A percentile compares a stretch with the other conserved stretches of the same genome.
Conservation (phyloP, 1,140 invertebrate species). For the Neomicropteryx cornuta region DNA sequence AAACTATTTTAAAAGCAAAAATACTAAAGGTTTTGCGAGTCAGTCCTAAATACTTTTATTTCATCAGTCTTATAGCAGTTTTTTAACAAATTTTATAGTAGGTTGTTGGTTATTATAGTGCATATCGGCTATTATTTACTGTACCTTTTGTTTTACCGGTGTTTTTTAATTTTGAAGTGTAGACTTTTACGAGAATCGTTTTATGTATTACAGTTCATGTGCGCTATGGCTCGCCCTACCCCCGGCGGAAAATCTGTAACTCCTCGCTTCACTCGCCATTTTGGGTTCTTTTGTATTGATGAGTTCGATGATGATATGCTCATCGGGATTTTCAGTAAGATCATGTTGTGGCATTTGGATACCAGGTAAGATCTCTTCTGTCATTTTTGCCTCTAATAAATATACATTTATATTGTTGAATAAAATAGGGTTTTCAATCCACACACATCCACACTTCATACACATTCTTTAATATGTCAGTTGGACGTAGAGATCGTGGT, state of each 20-base stretch:
- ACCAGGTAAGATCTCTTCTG: conserved; percentile 48
- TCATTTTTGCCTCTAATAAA: background rate
- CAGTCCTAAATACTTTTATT: too few relatives aligned
- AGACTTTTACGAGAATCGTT: background rate
- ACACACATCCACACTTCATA: background rate
- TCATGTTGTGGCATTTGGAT: conserved; percentile 91
- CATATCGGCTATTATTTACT: too few relatives aligned
- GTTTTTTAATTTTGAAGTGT: too few relatives aligned
- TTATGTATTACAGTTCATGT: conserved; percentile 48
- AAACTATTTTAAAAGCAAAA: too few relatives aligned
- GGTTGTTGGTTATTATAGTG: too few relatives aligned
- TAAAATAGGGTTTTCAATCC: background rate
- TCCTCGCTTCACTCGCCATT: conserved; percentile 80
- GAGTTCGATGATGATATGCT: conserved; percentile 82
- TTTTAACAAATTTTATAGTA: too few relatives aligned
- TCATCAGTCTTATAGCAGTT: too few relatives aligned
- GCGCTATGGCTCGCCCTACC: conserved; percentile 78
- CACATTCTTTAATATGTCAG: conserved; percentile 2
- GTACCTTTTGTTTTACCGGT: too few relatives aligned
- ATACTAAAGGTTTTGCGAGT: too few relatives aligned
- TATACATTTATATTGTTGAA: conserved; percentile 2
- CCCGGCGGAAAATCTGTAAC: conserved; percentile 77
- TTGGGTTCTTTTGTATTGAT: conserved; percentile 81
- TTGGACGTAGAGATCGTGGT: too few relatives aligned
- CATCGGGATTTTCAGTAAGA: conserved; percentile 79